A percentile compares a stretch with the other conserved stretches of the same genome.
phyloP scores from a whole-genome alignment of 2,888 invertebrate species.

The Phymatocera aterrima region DNA sequence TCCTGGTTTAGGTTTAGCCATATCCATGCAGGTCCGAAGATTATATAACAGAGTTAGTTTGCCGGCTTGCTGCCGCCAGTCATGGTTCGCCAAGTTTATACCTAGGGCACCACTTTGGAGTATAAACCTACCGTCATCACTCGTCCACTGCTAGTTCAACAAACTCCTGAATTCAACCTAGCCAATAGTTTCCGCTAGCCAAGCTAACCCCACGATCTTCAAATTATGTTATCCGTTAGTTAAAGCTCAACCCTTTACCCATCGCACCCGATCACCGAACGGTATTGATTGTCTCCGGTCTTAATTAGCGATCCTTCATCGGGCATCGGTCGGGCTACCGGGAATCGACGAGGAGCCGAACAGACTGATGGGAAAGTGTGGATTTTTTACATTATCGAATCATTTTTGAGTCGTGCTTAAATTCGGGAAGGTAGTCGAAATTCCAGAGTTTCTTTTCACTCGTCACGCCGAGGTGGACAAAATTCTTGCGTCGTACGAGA shows the following conservation, averaged over 20 bases:
- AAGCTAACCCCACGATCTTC: constrained; percentile 13
- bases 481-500: too few species aligned
- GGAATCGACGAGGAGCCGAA: too few species aligned
- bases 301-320: not conserved
- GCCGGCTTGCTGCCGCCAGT: too few species aligned
- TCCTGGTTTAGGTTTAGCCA: too few species aligned
- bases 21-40: too few species aligned
- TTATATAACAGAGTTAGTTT: too few species aligned
- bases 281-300: not conserved
- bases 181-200: not conserved
- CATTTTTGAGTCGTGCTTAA: too few species aligned
- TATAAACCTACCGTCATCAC: not conserved
- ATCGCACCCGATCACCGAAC: not conserved
- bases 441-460: too few species aligned
- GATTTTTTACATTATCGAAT: too few species aligned
- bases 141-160: constrained; percentile 1
- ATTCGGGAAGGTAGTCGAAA: too few species aligned
- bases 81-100: not conserved
- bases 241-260: not conserved
- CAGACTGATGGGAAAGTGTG: too few species aligned
- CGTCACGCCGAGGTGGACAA: too few species aligned
- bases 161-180: constrained; percentile 17
- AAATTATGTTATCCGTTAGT: constrained; percentile 33
- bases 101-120: not conserved
- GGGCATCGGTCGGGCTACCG: not conserved